Evolutionary conservation across 2,797 vertebrate species (phyloP), one percentile per base, ranked within the genome.

Genomic region (Naso thynnoides): DNA sequence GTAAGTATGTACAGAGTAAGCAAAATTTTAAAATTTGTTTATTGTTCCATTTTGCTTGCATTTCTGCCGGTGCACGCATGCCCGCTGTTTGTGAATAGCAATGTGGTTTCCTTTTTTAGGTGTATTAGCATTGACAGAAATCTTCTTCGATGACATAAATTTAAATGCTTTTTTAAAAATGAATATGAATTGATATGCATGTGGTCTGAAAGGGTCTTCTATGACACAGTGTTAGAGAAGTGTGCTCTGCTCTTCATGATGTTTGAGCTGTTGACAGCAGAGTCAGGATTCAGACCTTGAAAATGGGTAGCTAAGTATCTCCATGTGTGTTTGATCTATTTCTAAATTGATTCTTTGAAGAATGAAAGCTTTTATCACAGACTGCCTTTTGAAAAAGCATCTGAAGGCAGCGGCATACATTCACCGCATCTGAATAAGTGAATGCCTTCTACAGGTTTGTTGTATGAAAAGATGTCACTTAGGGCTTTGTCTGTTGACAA

Each of bases 341-440:
- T 81, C 82, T 77, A 69, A 76, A 89, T 83, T 70, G 71, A 88
- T 86, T 86, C 67, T 73, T 67, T 60, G 18, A 66, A 50, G 82
- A 81, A 70, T 68, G 70, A 78, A 75, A 59, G 84, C 86, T 89
- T 89, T 85, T 75, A 72, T 65, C 39, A 52, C 47, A 56, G 3
- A 3, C 57, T 3, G 58, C 67, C 80, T 85, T 80, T 87, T 87
- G 73, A 87, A 41, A n/a, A 78, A 49, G 58, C 64, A 57, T 74
- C 54, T 70, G 21, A 86, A 84, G 78, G 81, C 55, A 11, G 76
- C 66, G 44, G 49, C n/a, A 27, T 47, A 76, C 55, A 82, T 5
- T 45, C n/a, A 15, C 21, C 19, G 62, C 79, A 79, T 85, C 86
- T 82, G 78, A 85, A 69, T 42, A 29, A 29, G 49, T 58, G 41